Base-by-base conservation (phyloP, 1,140 invertebrate genomes). In the Brachionus paranguensis region DNA sequence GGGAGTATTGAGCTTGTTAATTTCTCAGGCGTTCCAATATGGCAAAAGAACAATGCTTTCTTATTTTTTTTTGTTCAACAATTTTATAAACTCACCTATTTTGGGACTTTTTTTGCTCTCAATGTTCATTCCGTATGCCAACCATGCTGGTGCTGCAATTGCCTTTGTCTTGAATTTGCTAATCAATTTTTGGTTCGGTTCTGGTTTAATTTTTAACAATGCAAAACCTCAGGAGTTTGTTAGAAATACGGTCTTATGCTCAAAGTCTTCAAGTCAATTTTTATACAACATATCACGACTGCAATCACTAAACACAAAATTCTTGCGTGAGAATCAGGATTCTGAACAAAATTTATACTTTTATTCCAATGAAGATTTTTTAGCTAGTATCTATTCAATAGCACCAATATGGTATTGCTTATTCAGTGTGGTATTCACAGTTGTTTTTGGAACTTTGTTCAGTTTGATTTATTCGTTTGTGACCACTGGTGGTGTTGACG, bases 381-480 rank as follows among this genome's bases (percentile, higher is more conserved):
- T 76, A 33, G 12, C 14, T 3, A 50, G 20, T 76, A 29, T 76
- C 29, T 76, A 76, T 37, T 76, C 72, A 29, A 76, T 76, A 29
- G 27, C 72, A 12, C 72, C 72, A 50, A 76, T 76, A n/a, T 76
- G 72, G 72, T 76, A 76, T 53, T 76, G 72, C 43, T 27, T 76
- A 37, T 76, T 76, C 50, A 76, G 72, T 24, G 72, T 76, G 20
- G 43, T 76, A 33, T 76, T 76, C 29, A 76, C 14, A 27, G 6
- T 76, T 1, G 27, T 76, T 27, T 76, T 76, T 50, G 72, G 72
- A 29, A 76, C 43, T 11, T 29, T 76, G 17, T 76, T 76, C 27
- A 76, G 72, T 50, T 76, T 76, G 20, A 50, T 76, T 76, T 76
- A 76, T 76, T 76, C 72, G 6, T 29, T 50, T 10, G 11, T 76